Evolutionary conservation across 2,113 vertebrate species (phyloP).

Genomic region (Pituophis catenifer): DNA sequence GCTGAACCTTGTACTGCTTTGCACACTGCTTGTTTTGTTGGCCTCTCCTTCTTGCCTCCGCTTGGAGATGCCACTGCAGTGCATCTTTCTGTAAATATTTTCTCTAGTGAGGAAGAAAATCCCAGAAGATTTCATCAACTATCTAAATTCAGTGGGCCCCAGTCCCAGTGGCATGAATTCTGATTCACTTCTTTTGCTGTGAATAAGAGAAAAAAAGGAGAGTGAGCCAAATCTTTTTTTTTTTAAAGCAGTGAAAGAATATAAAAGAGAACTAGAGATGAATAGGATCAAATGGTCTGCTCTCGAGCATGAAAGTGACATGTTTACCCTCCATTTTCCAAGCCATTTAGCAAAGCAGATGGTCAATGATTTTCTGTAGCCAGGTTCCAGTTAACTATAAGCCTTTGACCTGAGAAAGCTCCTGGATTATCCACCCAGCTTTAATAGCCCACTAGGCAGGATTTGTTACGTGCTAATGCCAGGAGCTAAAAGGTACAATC

Average conservation of each 20-base stretch:
- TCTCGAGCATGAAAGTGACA: constrained; percentile 21
- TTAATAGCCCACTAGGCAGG: constrained; percentile 19
- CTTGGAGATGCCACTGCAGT: not conserved
- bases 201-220: not conserved
- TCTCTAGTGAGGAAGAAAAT: not conserved
- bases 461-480: constrained; percentile 36
- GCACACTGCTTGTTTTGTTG: not conserved
- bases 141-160: not conserved
- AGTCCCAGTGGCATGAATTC: not conserved
- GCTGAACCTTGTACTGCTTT: not conserved
- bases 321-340: constrained; percentile 29
- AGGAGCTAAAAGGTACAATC: constrained; percentile 1
- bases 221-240: not conserved
- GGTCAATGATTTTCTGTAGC: constrained; percentile 18
- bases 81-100: not conserved
- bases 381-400: constrained; percentile 32
- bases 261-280: not conserved
- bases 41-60: not conserved
- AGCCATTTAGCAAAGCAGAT: constrained; percentile 28
- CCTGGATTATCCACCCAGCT: not conserved
- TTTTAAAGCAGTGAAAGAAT: not conserved
- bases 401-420: constrained; percentile 44
- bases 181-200: not conserved
- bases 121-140: not conserved
- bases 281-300: not conserved